Evolutionary conservation across 2,113 vertebrate genomes (phyloP), one percentile per base, ranked within the genome.

Genomic region (Nothoprocta pentlandii): DNA sequence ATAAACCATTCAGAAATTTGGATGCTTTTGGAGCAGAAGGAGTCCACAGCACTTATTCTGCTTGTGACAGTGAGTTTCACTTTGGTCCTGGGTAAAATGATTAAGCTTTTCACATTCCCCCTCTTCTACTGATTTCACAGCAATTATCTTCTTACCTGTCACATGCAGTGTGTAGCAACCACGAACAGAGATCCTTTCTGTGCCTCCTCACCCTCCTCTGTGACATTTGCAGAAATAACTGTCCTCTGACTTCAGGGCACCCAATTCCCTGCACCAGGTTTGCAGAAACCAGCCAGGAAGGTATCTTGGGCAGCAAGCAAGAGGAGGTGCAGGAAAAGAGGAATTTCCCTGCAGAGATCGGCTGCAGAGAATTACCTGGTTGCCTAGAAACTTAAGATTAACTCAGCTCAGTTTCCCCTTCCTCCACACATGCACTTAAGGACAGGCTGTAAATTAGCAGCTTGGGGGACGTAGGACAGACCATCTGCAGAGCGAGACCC

Each of bases 361-460:
- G 74, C 88, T 85, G 67, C 74, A 95, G 77, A 84, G 88, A 94
- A 95, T 90, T 95, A 96, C 96, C 93, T 96, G 90, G 95, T 96
- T 95, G 96, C 95, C 93, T 95, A 92, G 96, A 95, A 92, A 97
- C 96, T 14, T 8, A 47, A 90, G 77, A 95, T 93, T 95, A 95
- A 87, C 90, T 56, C 59, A 82, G 93, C 74, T 95, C 94, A 79
- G 44, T 93, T 95, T 90, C 90, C 69, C 80, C 63, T 94, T 93
- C 77, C 69, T 96, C 68, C 20, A 25, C 67, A 85, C 26, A 80
- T 1, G 23, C 74, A 90, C 49, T 93, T 84, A 66, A 68, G 36
- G 66, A 89, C 44, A 84, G 58, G 87, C 79, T 0, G 1, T 75
- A 96, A 96, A 90, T 81, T 4, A 19, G 69, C 82, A 86, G 4